Evolutionary conservation across 1,140 invertebrate species (phyloP).

Genomic region (Bombus pyrosoma): DNA sequence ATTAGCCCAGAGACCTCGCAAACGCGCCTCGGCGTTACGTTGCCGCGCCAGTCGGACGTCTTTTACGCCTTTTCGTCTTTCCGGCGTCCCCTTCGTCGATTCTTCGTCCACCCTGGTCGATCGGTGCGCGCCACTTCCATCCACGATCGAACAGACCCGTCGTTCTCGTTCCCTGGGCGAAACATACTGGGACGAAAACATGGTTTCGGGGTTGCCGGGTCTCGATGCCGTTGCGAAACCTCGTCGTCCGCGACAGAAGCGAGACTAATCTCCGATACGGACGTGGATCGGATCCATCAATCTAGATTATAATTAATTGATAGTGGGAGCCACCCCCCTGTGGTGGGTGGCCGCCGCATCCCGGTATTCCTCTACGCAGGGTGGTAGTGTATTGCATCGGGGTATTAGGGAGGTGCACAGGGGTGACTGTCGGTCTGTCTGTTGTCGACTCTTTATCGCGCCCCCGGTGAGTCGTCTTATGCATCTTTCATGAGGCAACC

Average conservation of each 20-base stretch:
- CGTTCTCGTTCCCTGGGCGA: too few species aligned
- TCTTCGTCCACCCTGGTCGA: too few species aligned
- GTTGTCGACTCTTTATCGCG: slow-evolving; percentile 84
- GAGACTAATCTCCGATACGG: slow-evolving; percentile 80
- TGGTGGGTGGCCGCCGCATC: slow-evolving; percentile 75
- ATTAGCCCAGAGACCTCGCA: slow-evolving; percentile 82
- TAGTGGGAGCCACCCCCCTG: slow-evolving; percentile 76
- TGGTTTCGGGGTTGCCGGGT: slow-evolving; percentile 22
- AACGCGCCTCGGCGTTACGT: slow-evolving; percentile 63
- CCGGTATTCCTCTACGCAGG: slow-evolving; percentile 59
- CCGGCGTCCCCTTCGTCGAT: too few species aligned
- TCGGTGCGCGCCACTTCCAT: too few species aligned
- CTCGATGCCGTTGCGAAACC: background rate
- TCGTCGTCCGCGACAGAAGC: slow-evolving; percentile 68
- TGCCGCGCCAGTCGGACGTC: background rate
- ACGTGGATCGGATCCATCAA: slow-evolving; percentile 81
- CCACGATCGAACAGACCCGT: background rate
- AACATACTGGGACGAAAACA: background rate
- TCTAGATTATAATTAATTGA: slow-evolving; percentile 84
- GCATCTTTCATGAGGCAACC: slow-evolving; percentile 83
- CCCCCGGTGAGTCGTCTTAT: slow-evolving; percentile 83
- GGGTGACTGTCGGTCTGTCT: slow-evolving; percentile 82
- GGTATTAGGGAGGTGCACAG: slow-evolving; percentile 80
- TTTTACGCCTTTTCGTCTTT: background rate
- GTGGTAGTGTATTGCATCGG: slow-evolving; percentile 79